Conservation (phyloP, 1,140 invertebrate genomes). For the Pentalonia nigronervosa region DNA sequence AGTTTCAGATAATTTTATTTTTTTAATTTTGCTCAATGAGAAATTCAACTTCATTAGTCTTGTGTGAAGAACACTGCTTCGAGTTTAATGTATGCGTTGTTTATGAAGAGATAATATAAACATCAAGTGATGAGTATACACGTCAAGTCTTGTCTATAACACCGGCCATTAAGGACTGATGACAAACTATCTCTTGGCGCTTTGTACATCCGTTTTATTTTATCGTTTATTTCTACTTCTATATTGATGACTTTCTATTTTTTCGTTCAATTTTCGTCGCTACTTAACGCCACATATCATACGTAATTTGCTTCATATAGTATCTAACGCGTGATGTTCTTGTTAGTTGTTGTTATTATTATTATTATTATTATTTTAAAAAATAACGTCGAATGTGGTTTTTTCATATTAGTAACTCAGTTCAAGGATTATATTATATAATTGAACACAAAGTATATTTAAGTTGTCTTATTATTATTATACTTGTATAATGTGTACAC, state of each 20-base stretch:
- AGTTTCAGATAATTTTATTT: slow-evolving; percentile 20
- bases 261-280: background rate
- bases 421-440: background rate
- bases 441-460: background rate
- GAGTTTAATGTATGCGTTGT: background rate
- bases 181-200: slow-evolving; percentile 56
- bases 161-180: slow-evolving; percentile 46
- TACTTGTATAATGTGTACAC: background rate
- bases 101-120: slow-evolving; percentile 27
- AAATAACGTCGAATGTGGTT: background rate
- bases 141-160: slow-evolving; percentile 51
- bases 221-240: background rate
- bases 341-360: background rate
- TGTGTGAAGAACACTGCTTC: background rate
- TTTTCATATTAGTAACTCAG: background rate
- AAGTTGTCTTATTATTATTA: background rate
- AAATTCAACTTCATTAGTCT: slow-evolving; percentile 48
- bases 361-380: background rate
- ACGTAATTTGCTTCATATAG: background rate
- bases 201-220: slow-evolving; percentile 22
- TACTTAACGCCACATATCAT: background rate
- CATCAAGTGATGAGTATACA: slow-evolving; percentile 48
- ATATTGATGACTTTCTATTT: background rate
- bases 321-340: background rate
- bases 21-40: slow-evolving; percentile 20